Conservation (phyloP, 2,888 invertebrate genomes). For the Agapetus fuscipes region DNA sequence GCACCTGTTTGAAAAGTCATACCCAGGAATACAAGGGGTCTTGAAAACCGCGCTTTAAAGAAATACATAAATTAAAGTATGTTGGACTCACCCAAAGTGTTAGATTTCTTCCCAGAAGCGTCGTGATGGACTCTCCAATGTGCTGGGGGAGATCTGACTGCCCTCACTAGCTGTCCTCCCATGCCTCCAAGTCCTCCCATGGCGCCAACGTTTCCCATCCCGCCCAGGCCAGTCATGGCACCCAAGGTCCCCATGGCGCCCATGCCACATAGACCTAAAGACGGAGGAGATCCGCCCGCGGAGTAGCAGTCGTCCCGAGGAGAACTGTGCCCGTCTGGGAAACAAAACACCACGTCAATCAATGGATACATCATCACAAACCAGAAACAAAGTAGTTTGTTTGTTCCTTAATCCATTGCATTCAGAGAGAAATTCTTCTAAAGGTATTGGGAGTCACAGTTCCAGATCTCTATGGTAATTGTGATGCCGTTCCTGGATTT, state of each 20-base stretch:
- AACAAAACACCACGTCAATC: not conserved
- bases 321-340: conserved; percentile 20
- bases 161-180: conserved; percentile 41
- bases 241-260: conserved; percentile 26
- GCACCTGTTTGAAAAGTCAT: too few species aligned
- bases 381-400: not conserved
- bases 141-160: conserved; percentile 51
- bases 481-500: too few species aligned
- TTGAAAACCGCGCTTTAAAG: too few species aligned
- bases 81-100: conserved; percentile 43
- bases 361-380: not conserved
- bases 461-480: too few species aligned
- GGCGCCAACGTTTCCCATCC: conserved; percentile 25
- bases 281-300: conserved; percentile 18
- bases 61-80: too few species aligned
- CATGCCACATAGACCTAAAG: conserved; percentile 30
- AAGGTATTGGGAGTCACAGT: too few species aligned
- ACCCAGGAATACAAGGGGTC: too few species aligned
- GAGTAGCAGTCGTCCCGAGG: conserved; percentile 20
- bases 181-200: conserved; percentile 26
- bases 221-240: conserved; percentile 25
- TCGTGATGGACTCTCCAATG: conserved; percentile 42
- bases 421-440: too few species aligned
- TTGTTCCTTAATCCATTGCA: too few species aligned
- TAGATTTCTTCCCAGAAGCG: conserved; percentile 38